Conservation (phyloP, 2,113 vertebrate species). For the Fregata magnificens region DNA sequence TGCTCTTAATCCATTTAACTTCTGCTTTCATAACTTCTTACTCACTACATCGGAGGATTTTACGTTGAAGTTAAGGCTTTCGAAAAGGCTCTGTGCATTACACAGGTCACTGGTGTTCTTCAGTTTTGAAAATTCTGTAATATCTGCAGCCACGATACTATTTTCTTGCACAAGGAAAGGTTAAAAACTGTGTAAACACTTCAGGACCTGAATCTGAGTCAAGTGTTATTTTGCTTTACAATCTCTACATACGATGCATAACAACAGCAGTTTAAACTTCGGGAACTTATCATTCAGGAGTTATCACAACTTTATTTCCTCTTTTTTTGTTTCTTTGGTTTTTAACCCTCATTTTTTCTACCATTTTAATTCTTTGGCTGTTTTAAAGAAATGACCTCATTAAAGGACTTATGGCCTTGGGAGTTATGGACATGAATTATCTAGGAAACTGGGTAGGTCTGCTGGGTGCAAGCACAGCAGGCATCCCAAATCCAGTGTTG, state of each 20-base stretch:
- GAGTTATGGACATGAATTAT: accelerated
- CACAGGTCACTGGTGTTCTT: background rate
- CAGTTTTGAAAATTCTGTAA: background rate
- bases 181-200: background rate
- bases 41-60: background rate
- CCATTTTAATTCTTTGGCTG: background rate
- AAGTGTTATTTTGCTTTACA: background rate
- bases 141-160: background rate
- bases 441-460: background rate
- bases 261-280: background rate
- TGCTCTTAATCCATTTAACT: constrained; percentile 38
- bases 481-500: accelerated
- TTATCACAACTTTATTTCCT: background rate
- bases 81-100: background rate
- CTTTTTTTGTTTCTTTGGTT: background rate
- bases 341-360: background rate
- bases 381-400: background rate
- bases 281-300: background rate
- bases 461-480: background rate
- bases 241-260: accelerated
- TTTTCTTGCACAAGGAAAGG: background rate
- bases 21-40: background rate
- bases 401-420: accelerated
- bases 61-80: background rate
- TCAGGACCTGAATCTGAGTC: background rate